Evolutionary conservation across 2,797 vertebrate genomes (phyloP), one percentile per base, ranked within the genome.

Genomic region (Urophycis tenuis): DNA sequence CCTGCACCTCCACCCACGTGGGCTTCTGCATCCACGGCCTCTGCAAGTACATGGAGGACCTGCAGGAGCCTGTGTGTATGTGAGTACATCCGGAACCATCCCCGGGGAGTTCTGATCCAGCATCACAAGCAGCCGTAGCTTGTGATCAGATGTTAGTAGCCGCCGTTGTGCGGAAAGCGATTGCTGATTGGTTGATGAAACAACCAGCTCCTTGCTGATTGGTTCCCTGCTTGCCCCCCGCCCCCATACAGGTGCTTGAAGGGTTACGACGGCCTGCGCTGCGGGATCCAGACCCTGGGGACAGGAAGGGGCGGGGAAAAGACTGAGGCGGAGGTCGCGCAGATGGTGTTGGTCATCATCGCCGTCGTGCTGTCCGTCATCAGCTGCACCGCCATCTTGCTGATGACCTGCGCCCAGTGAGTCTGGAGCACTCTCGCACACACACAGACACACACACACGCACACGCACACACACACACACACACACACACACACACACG

Each of bases 331-430:
- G 89, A 92, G 74, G 39, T 90, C 80, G 82, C 90, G 17, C 93
- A 94, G 87, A 91, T 81, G 0, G 86, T 91, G 1, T 80, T 94
- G 2, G 89, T 94, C 72, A 82, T 93, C 81, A 89, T 93, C 2
- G 92, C 92, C 0, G 89, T 94, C 14, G 88, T 94, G 14, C 91
- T 94, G 81, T 94, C 93, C 0, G 77, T 93, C 86, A 89, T 94
- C 87, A 94, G 93, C 83, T 94, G 92, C 77, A 83, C 78, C 0
- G 92, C 92, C 80, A 90, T 94, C 75, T 80, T 94, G 69, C 90
- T 94, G 78, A 92, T 94, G 90, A 86, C 90, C 77, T 94, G 91
- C 77, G 90, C 92, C 71, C 93, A 94, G 93, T 94, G 81, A 91
- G 93, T 92, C 32, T 72, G 4, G 53, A 72, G 9, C 9, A 12